A percentile compares a stretch with the other conserved stretches of the same genome.
Evolutionary conservation across 2,888 invertebrate species (phyloP).

Genomic region (Drosophila pseudotakahashii): DNA sequence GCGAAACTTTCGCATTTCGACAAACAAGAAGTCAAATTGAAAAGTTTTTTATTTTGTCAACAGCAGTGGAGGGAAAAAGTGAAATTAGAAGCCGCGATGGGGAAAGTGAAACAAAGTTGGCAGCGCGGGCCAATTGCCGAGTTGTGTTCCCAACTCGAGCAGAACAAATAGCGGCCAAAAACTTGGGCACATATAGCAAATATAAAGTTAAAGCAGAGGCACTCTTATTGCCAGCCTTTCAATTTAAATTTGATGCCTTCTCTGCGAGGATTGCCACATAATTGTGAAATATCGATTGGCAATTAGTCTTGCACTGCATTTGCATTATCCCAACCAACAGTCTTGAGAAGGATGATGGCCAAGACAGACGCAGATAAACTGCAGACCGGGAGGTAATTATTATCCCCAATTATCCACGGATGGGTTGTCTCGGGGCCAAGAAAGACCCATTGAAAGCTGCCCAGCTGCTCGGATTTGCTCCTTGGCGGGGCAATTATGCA

Average conservation of each 20-base stretch:
- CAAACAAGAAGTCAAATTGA: slow-evolving; percentile 57
- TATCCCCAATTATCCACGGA: slow-evolving; percentile 57
- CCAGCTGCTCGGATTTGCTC: slow-evolving; percentile 12
- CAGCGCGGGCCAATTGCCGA: slow-evolving; percentile 34
- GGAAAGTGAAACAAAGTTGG: slow-evolving; percentile 49
- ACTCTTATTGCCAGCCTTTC: background rate
- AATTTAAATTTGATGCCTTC: slow-evolving; percentile 8
- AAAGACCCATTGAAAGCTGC: slow-evolving; percentile 9
- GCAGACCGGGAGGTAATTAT: slow-evolving; percentile 58
- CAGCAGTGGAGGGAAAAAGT: slow-evolving; percentile 19
- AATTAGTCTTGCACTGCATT: slow-evolving; percentile 22
- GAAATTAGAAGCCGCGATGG: slow-evolving; percentile 53
- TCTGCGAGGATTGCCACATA: slow-evolving; percentile 2
- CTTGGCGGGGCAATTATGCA: slow-evolving; percentile 62
- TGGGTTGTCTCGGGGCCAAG: slow-evolving; percentile 8
- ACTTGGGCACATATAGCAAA: slow-evolving; percentile 11
- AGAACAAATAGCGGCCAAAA: slow-evolving; percentile 33
- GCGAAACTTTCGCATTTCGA: slow-evolving; percentile 52
- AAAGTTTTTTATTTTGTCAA: slow-evolving; percentile 62
- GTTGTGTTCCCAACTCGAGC: slow-evolving; percentile 30
- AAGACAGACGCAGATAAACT: slow-evolving; percentile 34
- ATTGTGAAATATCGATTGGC: slow-evolving; percentile 28
- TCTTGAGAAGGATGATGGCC: slow-evolving; percentile 27
- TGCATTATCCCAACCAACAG: slow-evolving; percentile 31
- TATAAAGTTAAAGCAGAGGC: slow-evolving; percentile 23